Base-by-base conservation (phyloP, 2,797 vertebrate species). In the Catostomus latipinnis region DNA sequence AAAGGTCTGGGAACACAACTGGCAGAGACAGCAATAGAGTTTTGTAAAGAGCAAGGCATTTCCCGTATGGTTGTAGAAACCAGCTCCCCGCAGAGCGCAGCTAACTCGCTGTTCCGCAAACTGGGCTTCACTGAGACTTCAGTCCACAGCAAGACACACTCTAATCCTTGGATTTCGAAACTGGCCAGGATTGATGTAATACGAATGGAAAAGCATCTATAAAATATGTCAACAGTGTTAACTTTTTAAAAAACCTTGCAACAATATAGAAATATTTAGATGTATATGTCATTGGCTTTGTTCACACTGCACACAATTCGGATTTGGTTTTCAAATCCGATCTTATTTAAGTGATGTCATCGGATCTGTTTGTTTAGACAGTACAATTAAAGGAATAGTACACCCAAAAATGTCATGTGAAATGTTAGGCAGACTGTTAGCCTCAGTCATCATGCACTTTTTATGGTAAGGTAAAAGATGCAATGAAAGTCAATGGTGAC, bases 191-290 rank as follows among this genome's bases (percentile, higher is more conserved):
- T 94, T 78, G 88, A 71, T 8, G 87, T 92, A 43, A 71, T 88
- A 79, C 85, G 81, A 14, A 89, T 94, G 91, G 92, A 94, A 79
- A 93, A 91, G 87, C 49, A 81, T 2, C 69, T 84, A 65, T 92
- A 70, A 92, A 81, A 6, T 54, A 34, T 34, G 34, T 34, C 4
- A 34, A 6, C 0, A 34, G 62, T 9, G 8, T 68, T 18, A 1
- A 53, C n/a, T 67, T 6, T 14, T 65, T 6, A n/a, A 46, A 14
- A 18, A 1, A 34, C 34, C 12, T 63, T 56, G 43, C 34, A 67
- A 49, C 14, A 22, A 22, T 22, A 34, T 4, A 56, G 6, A 53
- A 18, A 34, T 56, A n/a, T 46, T 45, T 45, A 0, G 18, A 61
- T 61, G 16, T 12, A 8, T 6, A 49, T 69, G 34, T 34, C 48